phyloP scores from a whole-genome alignment of 2,888 invertebrate genomes.

The Isotomurus palustris region DNA sequence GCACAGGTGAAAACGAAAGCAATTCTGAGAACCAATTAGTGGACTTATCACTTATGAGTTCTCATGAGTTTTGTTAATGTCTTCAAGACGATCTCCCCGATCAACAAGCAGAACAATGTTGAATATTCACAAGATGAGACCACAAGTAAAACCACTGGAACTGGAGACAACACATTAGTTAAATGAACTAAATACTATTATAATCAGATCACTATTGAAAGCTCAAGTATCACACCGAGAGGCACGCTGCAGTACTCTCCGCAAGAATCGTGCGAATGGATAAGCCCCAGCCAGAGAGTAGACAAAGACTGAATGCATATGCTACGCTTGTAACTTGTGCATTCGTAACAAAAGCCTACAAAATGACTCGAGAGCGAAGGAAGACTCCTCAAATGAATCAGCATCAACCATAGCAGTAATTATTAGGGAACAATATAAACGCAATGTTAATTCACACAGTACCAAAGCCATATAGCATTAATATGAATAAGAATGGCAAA shows the following conservation, averaged over 20 bases:
- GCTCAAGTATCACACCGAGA: too few relatives aligned
- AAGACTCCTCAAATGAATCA: conserved; percentile 4
- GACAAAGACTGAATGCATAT: conserved; percentile 6
- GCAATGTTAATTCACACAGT: conserved; percentile 32
- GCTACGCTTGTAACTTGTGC: background rate
- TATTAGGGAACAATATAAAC: conserved; percentile 39
- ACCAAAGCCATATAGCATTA: background rate
- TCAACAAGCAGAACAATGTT: too few relatives aligned
- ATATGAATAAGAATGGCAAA: conserved; percentile 9
- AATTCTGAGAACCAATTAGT: too few relatives aligned
- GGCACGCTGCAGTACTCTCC: background rate
- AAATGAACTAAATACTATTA: too few relatives aligned
- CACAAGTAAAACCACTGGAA: too few relatives aligned
- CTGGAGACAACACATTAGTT: too few relatives aligned
- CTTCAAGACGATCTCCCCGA: too few relatives aligned
- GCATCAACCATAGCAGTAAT: conserved; percentile 17
- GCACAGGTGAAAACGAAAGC: too few relatives aligned
- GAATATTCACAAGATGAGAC: too few relatives aligned
- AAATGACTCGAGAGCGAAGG: background rate
- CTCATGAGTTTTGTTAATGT: too few relatives aligned
- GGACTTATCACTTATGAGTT: too few relatives aligned
- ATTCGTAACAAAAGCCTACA: background rate
- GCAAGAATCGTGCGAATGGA: background rate
- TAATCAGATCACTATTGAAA: too few relatives aligned
- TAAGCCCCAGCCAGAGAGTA: background rate